phyloP scores from a whole-genome alignment of 2,797 vertebrate genomes.

The Cirrhinus molitorella region DNA sequence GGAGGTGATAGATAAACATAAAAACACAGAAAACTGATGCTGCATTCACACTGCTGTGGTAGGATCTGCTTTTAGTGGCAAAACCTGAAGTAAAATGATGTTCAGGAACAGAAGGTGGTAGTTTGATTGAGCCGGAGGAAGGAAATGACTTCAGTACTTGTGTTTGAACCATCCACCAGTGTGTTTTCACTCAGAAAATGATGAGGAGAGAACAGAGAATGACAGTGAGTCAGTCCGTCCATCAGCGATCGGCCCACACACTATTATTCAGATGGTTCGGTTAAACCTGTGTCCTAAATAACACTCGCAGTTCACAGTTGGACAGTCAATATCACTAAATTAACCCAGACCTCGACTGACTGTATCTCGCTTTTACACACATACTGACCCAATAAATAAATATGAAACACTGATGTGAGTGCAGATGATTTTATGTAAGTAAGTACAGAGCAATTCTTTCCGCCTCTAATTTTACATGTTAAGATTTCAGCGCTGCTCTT shows the following conservation, averaged over 20 bases:
- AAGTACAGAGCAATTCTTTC: background rate
- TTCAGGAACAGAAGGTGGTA: background rate
- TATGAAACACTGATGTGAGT: background rate
- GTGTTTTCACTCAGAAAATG: background rate
- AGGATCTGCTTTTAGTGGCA: background rate
- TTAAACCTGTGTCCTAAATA: conserved; percentile 11
- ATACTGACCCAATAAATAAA: background rate
- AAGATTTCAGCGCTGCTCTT: background rate
- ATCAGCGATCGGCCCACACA: conserved; percentile 29
- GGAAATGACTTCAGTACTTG: background rate
- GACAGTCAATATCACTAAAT: background rate
- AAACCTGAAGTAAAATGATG: background rate
- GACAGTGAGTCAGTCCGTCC: conserved; percentile 11
- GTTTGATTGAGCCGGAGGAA: conserved; percentile 4
- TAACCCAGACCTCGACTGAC: background rate
- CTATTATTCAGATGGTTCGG: conserved; percentile 26
- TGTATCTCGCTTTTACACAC: background rate
- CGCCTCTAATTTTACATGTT: background rate
- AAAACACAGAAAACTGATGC: background rate
- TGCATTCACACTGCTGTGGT: background rate
- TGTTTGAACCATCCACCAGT: background rate
- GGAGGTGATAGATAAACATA: background rate
- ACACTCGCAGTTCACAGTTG: conserved; percentile 4
- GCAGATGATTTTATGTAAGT: background rate
- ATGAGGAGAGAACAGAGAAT: background rate